Base-by-base conservation (phyloP, 2,797 vertebrate species). In the Epinephelus coioides region DNA sequence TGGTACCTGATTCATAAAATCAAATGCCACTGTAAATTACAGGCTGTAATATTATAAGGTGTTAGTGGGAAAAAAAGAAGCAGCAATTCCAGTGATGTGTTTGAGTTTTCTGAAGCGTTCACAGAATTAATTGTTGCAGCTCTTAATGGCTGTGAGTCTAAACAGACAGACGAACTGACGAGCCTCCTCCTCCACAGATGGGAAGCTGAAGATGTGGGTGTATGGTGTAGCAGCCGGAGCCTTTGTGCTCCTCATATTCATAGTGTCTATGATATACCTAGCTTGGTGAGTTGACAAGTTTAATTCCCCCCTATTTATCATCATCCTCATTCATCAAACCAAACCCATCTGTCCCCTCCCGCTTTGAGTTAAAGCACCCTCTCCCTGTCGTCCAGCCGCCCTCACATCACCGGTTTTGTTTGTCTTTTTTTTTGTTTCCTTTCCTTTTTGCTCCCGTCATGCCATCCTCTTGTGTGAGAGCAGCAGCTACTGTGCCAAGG, bases 191-290 rank as follows among this genome's bases (percentile, higher is more conserved):
- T 95, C 95, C 95, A 91, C 96, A 99, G 98, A 99, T 94, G 98
- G 98, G 82, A 97, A 95, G 94, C 94, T 99, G 96, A 99, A 99
- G 97, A 98, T 97, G 91, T 99, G 98, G 98, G 98, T 99, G 93
- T 99, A 99, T 51, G 98, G 98, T 84, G 98, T 99, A 88, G 97
- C 97, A 79, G 98, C 97, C 34, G 98, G 98, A 85, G 97, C 96
- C 84, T 96, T 98, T 92, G 98, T 99, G 93, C 97, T 99, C 90
- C 96, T 99, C 95, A 95, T 99, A 94, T 99, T 99, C 96, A 95
- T 99, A 95, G 95, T 98, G 93, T 99, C 98, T 95, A 98, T 99
- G 98, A 97, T 98, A 95, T 99, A 99, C 96, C 96, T 99, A 95
- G 98, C 97, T 93, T 99, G 98, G 98, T 99, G 96, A 99, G 98